Base-by-base conservation (phyloP, 2,888 invertebrate genomes). In the Meandrusa payeni region DNA sequence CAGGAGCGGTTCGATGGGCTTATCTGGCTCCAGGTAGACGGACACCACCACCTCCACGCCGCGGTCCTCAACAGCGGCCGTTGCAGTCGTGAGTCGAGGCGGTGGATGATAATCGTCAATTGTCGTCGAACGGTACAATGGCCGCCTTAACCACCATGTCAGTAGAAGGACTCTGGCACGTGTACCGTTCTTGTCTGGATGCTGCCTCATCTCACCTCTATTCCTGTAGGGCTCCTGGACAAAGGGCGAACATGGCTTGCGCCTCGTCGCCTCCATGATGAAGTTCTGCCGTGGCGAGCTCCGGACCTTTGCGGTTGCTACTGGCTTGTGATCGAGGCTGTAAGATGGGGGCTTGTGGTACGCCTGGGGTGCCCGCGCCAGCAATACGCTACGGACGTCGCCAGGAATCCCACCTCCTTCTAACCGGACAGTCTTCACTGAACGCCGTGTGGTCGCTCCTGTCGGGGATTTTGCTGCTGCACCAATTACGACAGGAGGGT, bases 31-130 rank as follows among this genome's bases (percentile, higher is more conserved):
- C 20, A 47, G 24, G 37, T 41, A 42, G 0, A 48, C 20, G 1
- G 45, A 48, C n/a, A 46, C 19, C 7, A 46, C 17, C 3, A 27
- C 38, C 1, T 19, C 43, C 46, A 37, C 2, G n/a, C 23, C 11
- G 20, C 28, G 0, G 48, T 48, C 20, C 34, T 46, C 15, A 46
- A 6, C 42, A 1, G 36, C 34, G 1, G 41, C 34, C 39, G 19
- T 48, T 48, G 4, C 29, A 3, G 48, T 39, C 2, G 34, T 46
- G 5, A 44, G 2, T 6, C 13, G 5, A 41, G 47, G 9, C 26
- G 17, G 17, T 29, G 19, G 24, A n/a, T 22, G 5, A 41, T 12
- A n/a, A n/a, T n/a, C n/a, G 9, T 39, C 22, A 5, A 45, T 5
- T 9, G 1, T 29, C 22, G 17, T 42, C 42, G 6, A 48, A 33